A percentile compares a stretch with the other conserved stretches of the same genome.
Evolutionary conservation across 2,888 invertebrate species (phyloP).

Genomic region (Tipula confusa): DNA sequence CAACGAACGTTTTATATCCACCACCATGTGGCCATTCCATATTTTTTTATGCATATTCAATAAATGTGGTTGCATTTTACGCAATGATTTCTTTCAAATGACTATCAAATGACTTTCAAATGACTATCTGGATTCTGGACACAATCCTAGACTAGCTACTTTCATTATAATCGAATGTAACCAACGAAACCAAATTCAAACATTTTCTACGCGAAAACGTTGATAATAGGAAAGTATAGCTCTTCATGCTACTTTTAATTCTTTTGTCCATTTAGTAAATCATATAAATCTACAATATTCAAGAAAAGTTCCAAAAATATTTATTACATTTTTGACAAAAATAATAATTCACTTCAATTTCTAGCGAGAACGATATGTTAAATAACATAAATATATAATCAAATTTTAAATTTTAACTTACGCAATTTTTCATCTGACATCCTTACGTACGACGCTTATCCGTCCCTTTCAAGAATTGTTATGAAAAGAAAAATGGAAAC

Average conservation of each 20-base stretch:
- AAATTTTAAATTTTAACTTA: too few relatives aligned
- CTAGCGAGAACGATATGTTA: too few relatives aligned
- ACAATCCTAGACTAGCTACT: constrained; percentile 90
- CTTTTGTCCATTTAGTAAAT: constrained; percentile 60
- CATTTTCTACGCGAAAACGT: constrained; percentile 94
- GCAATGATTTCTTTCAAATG: constrained; percentile 77
- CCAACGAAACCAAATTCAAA: constrained; percentile 87
- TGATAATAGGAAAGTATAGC: constrained; percentile 99
- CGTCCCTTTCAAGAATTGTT: too few relatives aligned
- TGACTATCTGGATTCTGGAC: constrained; percentile 80
- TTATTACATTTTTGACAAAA: too few relatives aligned
- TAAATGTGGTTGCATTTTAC: constrained; percentile 82
- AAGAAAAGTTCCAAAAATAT: background rate
- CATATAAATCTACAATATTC: constrained; percentile 94
- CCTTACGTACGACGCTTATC: too few relatives aligned
- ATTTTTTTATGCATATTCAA: constrained; percentile 86
- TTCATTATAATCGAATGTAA: constrained; percentile 95
- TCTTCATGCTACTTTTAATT: constrained; percentile 84
- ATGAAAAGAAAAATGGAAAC: too few relatives aligned
- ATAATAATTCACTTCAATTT: too few relatives aligned
- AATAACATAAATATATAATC: too few relatives aligned
- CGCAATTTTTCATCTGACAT: too few relatives aligned
- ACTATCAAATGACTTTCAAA: too few relatives aligned
- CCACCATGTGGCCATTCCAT: constrained; percentile 95
- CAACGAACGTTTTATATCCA: constrained; percentile 96